Percentiles rank a stretch among this genome's conserved stretches.
Conservation (phyloP, 2,797 vertebrate genomes). For the Gephyroberyx darwinii region DNA sequence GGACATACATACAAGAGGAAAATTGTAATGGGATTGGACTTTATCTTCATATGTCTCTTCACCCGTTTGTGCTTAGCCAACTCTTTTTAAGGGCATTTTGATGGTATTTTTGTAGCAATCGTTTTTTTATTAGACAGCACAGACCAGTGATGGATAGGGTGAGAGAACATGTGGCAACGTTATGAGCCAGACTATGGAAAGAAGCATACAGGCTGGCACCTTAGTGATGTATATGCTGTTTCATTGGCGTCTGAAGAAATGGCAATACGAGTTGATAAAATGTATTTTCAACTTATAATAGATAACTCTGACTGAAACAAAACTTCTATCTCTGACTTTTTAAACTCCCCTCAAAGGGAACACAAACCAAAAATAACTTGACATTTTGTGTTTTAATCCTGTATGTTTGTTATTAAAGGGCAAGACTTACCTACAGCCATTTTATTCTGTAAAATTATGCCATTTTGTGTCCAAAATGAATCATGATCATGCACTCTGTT, state of each 20-base stretch:
- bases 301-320: no score
- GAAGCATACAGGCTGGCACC: background rate
- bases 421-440: background rate
- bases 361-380: background rate
- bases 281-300: no score
- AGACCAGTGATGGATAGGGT: no score
- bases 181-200: background rate
- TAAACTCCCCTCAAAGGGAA: background rate
- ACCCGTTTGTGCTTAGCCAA: background rate
- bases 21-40: background rate
- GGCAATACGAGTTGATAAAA: no score
- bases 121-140: no score
- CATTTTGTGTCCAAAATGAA: no score
- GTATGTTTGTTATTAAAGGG: background rate
- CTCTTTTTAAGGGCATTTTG: background rate
- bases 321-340: background rate
- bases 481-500: no score
- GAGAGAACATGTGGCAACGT: background rate
- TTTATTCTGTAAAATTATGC: no score
- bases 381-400: background rate
- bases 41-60: background rate
- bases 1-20: conserved; percentile 3
- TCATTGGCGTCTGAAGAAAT: no score
- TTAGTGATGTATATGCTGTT: background rate
- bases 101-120: no score